Evolutionary conservation across 1,140 invertebrate species (phyloP), one percentile per base, ranked within the genome.

Genomic region (Atopsyche davidsoni): DNA sequence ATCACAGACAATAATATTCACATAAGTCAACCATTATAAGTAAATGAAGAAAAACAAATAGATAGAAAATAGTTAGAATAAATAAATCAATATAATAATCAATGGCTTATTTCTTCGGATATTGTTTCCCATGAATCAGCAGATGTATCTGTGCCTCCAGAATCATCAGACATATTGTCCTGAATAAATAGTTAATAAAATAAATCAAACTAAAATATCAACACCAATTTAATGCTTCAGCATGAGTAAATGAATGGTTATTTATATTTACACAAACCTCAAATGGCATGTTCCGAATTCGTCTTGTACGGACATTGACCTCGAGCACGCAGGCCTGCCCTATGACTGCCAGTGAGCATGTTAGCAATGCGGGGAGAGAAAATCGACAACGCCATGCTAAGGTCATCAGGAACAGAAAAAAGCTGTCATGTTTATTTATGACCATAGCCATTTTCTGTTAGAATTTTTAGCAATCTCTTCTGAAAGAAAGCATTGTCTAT

Each of bases 381-480:
- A 61, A 67, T 45, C 67, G 58, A 43, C 64, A 64, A 23, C 60
- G 59, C 65, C 66, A 70, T 10, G 67, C 68, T 44, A 70, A 46
- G 52, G 66, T 65, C 40, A 68, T 57, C 2, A 70, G 45, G 46
- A 69, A 69, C 14, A 69, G 28, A 22, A 70, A 61, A 11, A 66
- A 61, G 4, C 55, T 55, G 53, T 59, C 51, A 23, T 42, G 40
- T 22, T 54, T 51, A 11, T 45, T 22, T 19, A 23, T 41, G 14
- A 53, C 28, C n/a, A 40, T 35, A 38, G 46, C 42, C 36, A 50
- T 50, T 13, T n/a, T 24, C 34, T 28, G 32, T 39, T 18, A 39
- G 17, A 39, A 2, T 39, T 39, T n/a, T n/a, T 2, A 2, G 11
- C 11, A 14, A 39, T 2, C 11, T 18, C 11, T n/a, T 11, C 11